Conservation (phyloP, 1,140 invertebrate genomes). For the Zeugodacus cucurbitae region DNA sequence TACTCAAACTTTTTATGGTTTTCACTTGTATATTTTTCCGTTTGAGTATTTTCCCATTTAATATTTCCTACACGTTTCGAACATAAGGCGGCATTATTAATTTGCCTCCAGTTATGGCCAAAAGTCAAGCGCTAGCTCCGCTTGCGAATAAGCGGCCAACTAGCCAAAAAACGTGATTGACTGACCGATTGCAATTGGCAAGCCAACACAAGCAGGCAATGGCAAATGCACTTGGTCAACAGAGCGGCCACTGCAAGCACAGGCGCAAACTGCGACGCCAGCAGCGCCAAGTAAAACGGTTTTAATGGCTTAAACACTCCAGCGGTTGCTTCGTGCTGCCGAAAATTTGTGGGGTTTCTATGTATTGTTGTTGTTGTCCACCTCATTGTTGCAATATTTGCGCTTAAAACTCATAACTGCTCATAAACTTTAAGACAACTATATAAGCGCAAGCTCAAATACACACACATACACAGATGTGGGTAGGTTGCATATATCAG, state of each 20-base stretch:
- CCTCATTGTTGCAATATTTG: not conserved
- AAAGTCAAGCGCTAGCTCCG: constrained; percentile 9
- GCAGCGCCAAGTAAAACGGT: not conserved
- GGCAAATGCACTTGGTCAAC: not conserved
- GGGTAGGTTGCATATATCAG: not conserved
- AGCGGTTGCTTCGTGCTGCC: not conserved
- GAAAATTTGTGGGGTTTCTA: not conserved
- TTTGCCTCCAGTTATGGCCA: constrained; percentile 20
- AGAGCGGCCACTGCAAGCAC: not conserved
- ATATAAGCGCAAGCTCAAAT: not conserved
- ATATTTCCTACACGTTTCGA: not conserved
- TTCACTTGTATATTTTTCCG: not conserved
- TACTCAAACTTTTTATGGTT: not conserved
- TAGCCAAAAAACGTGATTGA: constrained; percentile 21
- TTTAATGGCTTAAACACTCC: not conserved
- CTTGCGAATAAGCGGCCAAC: not conserved
- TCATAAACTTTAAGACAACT: not conserved
- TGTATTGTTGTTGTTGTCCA: not conserved
- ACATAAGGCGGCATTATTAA: not conserved
- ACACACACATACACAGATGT: not conserved
- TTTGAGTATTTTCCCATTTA: not conserved
- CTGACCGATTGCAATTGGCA: not conserved
- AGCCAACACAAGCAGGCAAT: too few relatives aligned
- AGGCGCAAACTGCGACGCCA: not conserved
- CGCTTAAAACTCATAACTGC: not conserved